These are phyloP conservation scores for Oreohelix idahoensis DNA, from an alignment of 1,140 invertebrate species.

Conservation along the genomic window DNA sequence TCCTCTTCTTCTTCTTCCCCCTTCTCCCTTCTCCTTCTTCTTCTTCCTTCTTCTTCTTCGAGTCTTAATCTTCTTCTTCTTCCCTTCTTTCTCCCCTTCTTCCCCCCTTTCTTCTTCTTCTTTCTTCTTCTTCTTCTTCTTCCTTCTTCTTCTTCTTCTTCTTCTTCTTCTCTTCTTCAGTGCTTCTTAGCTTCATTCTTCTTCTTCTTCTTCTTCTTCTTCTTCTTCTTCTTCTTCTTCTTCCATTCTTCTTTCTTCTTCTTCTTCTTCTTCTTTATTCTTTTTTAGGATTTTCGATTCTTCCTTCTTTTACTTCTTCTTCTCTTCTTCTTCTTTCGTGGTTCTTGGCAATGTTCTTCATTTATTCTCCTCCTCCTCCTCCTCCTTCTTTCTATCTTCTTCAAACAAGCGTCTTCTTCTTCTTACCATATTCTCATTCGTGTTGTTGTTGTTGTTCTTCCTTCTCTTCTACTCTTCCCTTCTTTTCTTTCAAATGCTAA, in stretches of 20 bases:
- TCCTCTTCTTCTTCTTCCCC: too few species aligned
- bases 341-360: too few species aligned
- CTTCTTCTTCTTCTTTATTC: too few species aligned
- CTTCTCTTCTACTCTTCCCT: background rate
- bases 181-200: background rate
- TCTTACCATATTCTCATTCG: background rate
- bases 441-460: background rate
- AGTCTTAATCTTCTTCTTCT: background rate
- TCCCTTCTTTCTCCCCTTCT: background rate
- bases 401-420: too few species aligned
- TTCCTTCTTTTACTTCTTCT: too few species aligned
- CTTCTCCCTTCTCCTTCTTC: too few species aligned
- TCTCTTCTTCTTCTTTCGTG: too few species aligned
- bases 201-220: background rate
- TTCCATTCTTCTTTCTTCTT: too few species aligned
- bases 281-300: too few species aligned
- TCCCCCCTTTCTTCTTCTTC: background rate
- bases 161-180: constrained; percentile 16
- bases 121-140: constrained; percentile 1
- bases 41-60: too few species aligned
- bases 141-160: background rate
- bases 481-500: background rate
- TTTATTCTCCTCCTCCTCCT: too few species aligned
- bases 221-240: background rate
- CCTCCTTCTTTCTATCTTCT: too few species aligned